phyloP scores from a whole-genome alignment of 1,140 invertebrate genomes.

The Drosophila trapezifrons region DNA sequence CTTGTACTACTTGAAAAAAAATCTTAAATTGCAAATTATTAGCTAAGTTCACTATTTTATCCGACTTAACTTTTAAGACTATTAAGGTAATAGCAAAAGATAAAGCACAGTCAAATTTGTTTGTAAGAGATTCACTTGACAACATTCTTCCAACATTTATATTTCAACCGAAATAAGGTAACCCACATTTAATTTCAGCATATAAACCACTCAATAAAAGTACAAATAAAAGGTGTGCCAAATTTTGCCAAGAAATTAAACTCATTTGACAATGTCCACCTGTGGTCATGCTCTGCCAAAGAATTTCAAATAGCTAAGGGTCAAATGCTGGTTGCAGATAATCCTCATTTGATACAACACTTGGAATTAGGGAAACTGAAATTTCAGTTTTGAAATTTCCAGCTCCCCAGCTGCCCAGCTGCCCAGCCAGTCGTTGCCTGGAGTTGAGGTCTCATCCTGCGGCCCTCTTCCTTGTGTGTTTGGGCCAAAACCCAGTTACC shows the following conservation, averaged over 20 bases:
- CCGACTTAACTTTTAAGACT: too few species aligned
- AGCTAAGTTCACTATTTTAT: too few species aligned
- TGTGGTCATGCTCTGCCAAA: background rate
- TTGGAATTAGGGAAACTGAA: conserved; percentile 36
- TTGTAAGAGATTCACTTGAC: too few species aligned
- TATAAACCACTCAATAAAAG: too few species aligned
- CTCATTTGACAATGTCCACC: background rate
- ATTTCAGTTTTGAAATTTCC: conserved; percentile 19
- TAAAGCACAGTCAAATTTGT: too few species aligned
- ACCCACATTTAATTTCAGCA: too few species aligned
- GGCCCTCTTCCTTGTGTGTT: conserved; percentile 7
- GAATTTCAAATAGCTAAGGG: conserved; percentile 10
- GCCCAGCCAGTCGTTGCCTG: conserved; percentile 10
- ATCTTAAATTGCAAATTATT: too few species aligned
- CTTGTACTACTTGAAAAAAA: too few species aligned
- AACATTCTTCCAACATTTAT: background rate
- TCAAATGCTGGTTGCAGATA: conserved; percentile 23
- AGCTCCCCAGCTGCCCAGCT: background rate
- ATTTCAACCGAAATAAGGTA: background rate
- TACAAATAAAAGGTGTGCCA: background rate
- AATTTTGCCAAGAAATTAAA: background rate
- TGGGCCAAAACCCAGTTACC: conserved; percentile 30
- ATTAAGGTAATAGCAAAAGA: too few species aligned
- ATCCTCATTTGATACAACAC: conserved; percentile 25
- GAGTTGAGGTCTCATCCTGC: conserved; percentile 15